Conservation (phyloP, 2,797 vertebrate genomes). For the Tenualosa thibaudeaui region DNA sequence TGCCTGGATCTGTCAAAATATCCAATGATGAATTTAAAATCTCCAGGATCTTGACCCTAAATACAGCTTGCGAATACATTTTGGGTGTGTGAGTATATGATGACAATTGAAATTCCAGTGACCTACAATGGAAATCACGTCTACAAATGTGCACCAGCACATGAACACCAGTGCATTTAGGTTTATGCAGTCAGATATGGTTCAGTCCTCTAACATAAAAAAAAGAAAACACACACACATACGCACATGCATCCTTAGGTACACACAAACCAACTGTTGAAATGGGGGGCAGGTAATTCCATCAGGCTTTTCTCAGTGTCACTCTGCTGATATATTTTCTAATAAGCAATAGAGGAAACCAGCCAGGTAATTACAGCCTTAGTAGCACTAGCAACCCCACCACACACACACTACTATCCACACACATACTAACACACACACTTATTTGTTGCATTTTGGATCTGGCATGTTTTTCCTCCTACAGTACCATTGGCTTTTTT, state of each 20-base stretch:
- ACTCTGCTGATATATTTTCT: constrained; percentile 56
- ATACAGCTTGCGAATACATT: background rate
- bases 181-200: background rate
- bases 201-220: background rate
- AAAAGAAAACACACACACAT: constrained; percentile 21
- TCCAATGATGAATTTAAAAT: background rate
- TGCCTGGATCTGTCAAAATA: constrained; percentile 17
- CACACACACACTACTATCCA: background rate
- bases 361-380: constrained; percentile 58
- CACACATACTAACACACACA: background rate
- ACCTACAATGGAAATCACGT: constrained; percentile 19
- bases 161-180: constrained; percentile 10
- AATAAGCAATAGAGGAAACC: constrained; percentile 56
- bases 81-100: background rate
- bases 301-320: constrained; percentile 54
- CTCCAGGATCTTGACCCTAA: background rate
- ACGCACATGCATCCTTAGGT: constrained; percentile 7
- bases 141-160: background rate
- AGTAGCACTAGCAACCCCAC: constrained; percentile 31
- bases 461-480: background rate
- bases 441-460: background rate
- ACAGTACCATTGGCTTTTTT: background rate
- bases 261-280: constrained; percentile 17
- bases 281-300: constrained; percentile 50
- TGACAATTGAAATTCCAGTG: constrained; percentile 5